Base-by-base conservation (phyloP, 2,113 vertebrate species). In the Hymenochirus boettgeri region DNA sequence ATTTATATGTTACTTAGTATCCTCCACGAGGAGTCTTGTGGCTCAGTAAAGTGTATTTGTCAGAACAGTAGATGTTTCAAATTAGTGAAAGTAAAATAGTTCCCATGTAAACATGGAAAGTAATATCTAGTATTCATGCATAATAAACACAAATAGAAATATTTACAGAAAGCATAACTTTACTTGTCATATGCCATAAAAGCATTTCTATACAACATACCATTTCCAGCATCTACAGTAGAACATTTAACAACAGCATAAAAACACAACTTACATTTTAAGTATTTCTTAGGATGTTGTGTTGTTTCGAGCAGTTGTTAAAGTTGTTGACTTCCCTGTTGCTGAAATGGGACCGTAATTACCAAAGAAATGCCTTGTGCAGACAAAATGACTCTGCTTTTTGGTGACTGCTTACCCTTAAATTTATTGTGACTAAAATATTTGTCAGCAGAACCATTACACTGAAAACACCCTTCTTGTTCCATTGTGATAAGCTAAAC, bases 401-500 rank as follows among this genome's bases (percentile, higher is more conserved):
- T 27, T 26, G 25, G 18, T 55, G 25, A 17, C 39, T 50, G n/a
- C 23, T 59, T 58, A 52, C 31, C 56, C 64, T 29, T 59, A 9
- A 17, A 11, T 24, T 50, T 37, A 15, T 35, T 29, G 27, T 27
- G 25, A 15, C 37, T 47, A 53, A 33, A 57, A 23, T 65, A 50
- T 19, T 46, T 27, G 26, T 15, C 33, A 24, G 11, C 12, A 53
- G 26, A 23, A 12, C 13, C 46, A 39, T 29, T 18, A 67, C 51
- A 58, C 46, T 39, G 33, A 52, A 59, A 58, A 67, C 64, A 48
- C 64, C 64, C 64, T 59, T 9, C 56, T n/a, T 58, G 64, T 22
- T 27, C n/a, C 45, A 25, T 59, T 58, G 23, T 60, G 65, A 69
- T 69, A 69, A 69, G 29, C 22, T 18, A 13, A 57, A 42, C 45